phyloP scores from a whole-genome alignment of 2,888 invertebrate species.

The Autographa pulchrina region DNA sequence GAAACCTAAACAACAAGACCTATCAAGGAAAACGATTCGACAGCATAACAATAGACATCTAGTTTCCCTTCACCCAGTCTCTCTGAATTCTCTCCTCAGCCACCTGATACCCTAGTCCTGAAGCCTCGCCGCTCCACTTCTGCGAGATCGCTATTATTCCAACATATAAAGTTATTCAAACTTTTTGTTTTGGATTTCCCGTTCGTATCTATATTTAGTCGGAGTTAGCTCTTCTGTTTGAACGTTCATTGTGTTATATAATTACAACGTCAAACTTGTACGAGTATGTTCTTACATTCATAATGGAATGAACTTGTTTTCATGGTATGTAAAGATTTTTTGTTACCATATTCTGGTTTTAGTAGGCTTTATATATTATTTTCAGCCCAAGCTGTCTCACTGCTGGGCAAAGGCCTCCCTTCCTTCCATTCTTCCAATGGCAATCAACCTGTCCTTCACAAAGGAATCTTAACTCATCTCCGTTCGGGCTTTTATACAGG shows the following conservation, averaged over 20 bases:
- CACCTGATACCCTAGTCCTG: constrained; percentile 29
- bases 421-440: too few species aligned
- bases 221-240: constrained; percentile 14
- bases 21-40: constrained; percentile 12
- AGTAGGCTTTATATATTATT: neutral
- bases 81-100: neutral
- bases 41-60: constrained; percentile 2
- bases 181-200: constrained; percentile 30
- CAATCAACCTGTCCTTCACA: too few species aligned
- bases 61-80: constrained; percentile 9
- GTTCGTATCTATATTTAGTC: neutral
- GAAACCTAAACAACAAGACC: neutral
- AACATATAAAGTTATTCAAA: constrained; percentile 24
- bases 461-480: too few species aligned
- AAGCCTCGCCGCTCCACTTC: neutral
- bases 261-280: neutral
- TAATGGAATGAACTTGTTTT: neutral
- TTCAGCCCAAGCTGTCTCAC: too few species aligned
- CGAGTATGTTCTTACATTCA: neutral
- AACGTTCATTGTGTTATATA: neutral
- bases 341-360: neutral
- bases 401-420: too few species aligned
- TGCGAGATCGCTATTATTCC: constrained; percentile 12
- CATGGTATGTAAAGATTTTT: neutral
- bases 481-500: too few species aligned